Evolutionary conservation across 2,797 vertebrate genomes (phyloP), one percentile per base, ranked within the genome.

Genomic region (Enteromius fasciolatus): DNA sequence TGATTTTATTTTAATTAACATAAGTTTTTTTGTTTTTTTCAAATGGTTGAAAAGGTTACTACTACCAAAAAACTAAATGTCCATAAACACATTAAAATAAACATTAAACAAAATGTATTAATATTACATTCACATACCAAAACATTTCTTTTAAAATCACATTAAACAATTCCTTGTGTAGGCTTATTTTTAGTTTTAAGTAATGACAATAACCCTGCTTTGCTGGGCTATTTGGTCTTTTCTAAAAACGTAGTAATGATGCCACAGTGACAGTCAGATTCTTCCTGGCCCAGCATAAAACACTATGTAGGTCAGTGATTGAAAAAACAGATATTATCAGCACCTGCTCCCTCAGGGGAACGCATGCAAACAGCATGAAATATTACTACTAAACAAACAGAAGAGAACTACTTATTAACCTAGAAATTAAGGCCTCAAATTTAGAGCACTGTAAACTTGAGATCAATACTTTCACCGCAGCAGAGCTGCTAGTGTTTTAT

Each of bases 401-500:
- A 52, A 54, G 28, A 84, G 28, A 15, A 39, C 12, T 33, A 82
- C 54, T 76, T 80, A 31, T 23, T 69, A 82, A 31, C 41, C 4
- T n/a, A n/a, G 73, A 50, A 54, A 23, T 25, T 50, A 59, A 46
- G 28, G 80, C 76, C 76, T 82, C 48, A 80, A 50, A 78, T 31
- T 15, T 48, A 17, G 11, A 48, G 63, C 12, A 57, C 66, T 48
- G 7, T n/a, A 39, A 68, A 69, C 50, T 33, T 72, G 9, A 25
- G 36, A 72, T 80, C 57, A 50, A 72, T 70, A 70, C n/a, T 33
- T 50, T 8, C 9, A 7, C 39, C 4, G n/a, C 48, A 5, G 46
- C 17, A 68, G 36, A 72, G 14, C 33, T 33, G 12, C 15, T 75
- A 31, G 18, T 4, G 44, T 31, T 52, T 54, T 36, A 41, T 9